Conservation (phyloP, 2,113 vertebrate genomes). For the Syngnathus scovelli region DNA sequence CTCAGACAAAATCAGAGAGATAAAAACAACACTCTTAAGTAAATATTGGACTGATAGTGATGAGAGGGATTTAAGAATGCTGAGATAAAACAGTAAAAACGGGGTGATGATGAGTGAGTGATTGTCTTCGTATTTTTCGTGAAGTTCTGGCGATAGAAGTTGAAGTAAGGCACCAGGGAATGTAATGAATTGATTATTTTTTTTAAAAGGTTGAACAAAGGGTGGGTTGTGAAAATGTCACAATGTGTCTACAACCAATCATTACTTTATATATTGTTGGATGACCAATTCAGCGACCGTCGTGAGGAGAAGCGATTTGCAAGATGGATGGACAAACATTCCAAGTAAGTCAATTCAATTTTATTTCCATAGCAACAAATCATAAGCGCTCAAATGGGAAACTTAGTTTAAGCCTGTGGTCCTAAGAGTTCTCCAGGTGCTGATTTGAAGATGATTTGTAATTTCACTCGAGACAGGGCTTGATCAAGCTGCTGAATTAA, state of each 20-base stretch:
- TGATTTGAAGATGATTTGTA: not conserved
- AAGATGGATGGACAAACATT: no score
- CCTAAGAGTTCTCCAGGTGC: constrained; percentile 2
- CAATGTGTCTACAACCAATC: constrained; percentile 27
- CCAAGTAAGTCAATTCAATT: no score
- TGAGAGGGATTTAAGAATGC: constrained; percentile 27
- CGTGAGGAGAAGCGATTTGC: no score
- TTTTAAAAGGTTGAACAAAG: constrained; percentile 30
- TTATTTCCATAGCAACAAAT: not conserved
- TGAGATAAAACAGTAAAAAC: constrained; percentile 23
- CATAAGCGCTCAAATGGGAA: constrained; percentile 25
- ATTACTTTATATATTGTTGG: constrained; percentile 16
- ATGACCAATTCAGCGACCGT: no score
- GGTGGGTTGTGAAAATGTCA: constrained; percentile 35
- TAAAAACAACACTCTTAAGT: constrained; percentile 38
- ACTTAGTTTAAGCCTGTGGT: constrained; percentile 15
- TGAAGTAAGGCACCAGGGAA: constrained; percentile 17
- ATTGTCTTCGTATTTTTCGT: constrained; percentile 24
- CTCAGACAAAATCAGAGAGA: constrained; percentile 20
- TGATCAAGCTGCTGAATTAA: not conserved
- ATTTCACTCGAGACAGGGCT: not conserved
- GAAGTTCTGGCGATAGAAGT: constrained; percentile 25
- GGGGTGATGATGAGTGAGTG: constrained; percentile 19
- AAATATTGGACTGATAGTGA: constrained; percentile 5
- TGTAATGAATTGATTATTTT: constrained; percentile 27